Base-by-base conservation (phyloP, 2,113 vertebrate genomes). In the Poeciliopsis occidentalis region DNA sequence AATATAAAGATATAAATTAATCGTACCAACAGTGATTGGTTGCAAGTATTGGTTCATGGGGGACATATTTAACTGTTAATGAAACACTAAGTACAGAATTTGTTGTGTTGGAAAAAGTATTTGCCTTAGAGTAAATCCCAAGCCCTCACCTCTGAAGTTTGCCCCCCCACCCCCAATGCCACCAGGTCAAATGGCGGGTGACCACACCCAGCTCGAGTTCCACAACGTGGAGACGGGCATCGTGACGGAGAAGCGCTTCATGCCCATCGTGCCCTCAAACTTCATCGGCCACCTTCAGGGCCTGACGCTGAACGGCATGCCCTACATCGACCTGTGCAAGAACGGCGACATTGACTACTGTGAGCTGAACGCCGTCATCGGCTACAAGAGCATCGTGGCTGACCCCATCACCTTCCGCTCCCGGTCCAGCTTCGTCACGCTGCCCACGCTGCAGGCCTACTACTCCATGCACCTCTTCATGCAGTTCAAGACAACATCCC, bases 391-490 rank as follows among this genome's bases (percentile, higher is more conserved):
- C 94, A 99, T 99, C 87, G 98, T 99, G 88, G 97, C 98, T 19
- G 98, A 99, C 89, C 98, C 98, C 0, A 96, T 99, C 91, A 99
- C 97, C 71, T 99, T 99, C 95, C 97, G 97, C 94, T 98, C 97
- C 63, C 98, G 98, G 94, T 96, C 97, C 51, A 99, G 97, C 78
- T 99, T 97, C 63, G 95, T 98, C 87, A 97, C 98, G 5, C 92
- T 99, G 92, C 95, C 97, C 92, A 99, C 98, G 0, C 89, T 99
- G 82, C 98, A 99, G 93, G 98, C 98, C 65, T 99, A 99, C 89
- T 98, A 98, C 80, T 98, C 98, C 93, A 99, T 99, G 98, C 98
- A 99, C 90, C 97, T 99, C 86, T 99, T 99, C 93, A 97, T 99
- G 96, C 98, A 99, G 94, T 99, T 99, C 94, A 99, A 99, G 94